These are phyloP conservation scores for Pogonocichla stellata DNA, from an alignment of 2,113 vertebrate species.

Conservation along the genomic window DNA sequence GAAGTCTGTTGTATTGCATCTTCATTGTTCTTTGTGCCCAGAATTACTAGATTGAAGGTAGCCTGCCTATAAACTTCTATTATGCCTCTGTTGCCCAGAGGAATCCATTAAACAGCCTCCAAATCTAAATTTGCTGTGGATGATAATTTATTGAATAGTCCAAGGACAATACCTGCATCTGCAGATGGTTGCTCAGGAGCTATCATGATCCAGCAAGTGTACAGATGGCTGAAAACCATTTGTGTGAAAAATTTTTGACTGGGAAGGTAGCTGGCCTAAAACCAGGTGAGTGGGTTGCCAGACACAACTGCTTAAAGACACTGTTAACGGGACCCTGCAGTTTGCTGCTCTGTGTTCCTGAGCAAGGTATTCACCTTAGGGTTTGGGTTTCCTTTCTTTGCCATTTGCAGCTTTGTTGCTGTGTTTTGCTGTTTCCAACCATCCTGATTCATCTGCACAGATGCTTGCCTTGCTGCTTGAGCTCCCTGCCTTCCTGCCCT, in stretches of 20 bases:
- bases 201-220: neutral
- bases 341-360: neutral
- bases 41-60: neutral
- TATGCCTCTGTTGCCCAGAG: neutral
- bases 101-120: neutral
- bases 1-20: neutral
- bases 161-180: neutral
- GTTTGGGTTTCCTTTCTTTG: neutral
- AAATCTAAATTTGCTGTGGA: neutral
- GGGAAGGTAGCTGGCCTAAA: neutral
- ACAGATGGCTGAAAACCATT: neutral
- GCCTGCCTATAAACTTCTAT: neutral
- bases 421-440: neutral
- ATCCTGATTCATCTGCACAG: neutral
- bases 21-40: neutral
- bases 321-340: neutral
- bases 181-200: neutral
- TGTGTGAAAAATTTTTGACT: neutral
- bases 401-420: neutral
- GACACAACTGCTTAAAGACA: neutral
- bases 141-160: neutral
- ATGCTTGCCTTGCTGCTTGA: neutral
- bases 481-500: neutral
- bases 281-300: accelerated
- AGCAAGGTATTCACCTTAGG: neutral